Percentiles rank a stretch among this genome's conserved stretches.
Conservation (phyloP, 2,797 vertebrate genomes). For the Spinus olivaceus region DNA sequence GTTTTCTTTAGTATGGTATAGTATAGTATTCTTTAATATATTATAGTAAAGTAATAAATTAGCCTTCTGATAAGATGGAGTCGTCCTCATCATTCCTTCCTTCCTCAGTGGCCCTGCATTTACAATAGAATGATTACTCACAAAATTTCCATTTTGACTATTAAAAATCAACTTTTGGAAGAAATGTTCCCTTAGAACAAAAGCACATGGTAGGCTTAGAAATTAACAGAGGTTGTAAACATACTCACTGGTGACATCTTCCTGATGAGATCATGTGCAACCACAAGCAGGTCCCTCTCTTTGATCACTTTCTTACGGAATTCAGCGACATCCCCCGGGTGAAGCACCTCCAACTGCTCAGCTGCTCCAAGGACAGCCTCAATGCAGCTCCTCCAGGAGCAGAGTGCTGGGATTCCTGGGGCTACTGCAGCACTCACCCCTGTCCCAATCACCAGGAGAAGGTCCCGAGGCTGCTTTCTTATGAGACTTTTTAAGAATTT, state of each 20-base stretch:
- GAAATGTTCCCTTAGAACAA: not conserved
- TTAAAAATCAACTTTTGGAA: not conserved
- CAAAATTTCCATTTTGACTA: not conserved
- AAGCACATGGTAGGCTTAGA: not conserved
- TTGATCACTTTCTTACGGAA: conserved; percentile 68
- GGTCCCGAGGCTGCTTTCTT: conserved; percentile 68
- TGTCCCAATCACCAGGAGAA: conserved; percentile 72
- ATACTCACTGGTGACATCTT: conserved; percentile 78
- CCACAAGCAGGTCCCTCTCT: conserved; percentile 73
- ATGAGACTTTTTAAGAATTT: conserved; percentile 75
- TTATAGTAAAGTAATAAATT: not conserved
- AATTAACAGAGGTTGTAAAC: not conserved
- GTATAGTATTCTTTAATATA: not conserved
- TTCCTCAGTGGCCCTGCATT: not conserved
- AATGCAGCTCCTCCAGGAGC: conserved; percentile 75
- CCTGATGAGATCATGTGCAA: conserved; percentile 76
- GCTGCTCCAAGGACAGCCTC: conserved; percentile 72
- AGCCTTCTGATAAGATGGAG: not conserved
- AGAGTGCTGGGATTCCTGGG: conserved; percentile 63
- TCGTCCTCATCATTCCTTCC: not conserved
- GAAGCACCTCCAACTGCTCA: conserved; percentile 74
- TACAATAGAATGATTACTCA: not conserved
- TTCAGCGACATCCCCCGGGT: conserved; percentile 62
- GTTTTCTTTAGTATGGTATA: not conserved
- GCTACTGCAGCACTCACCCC: conserved; percentile 73